Evolutionary conservation across 1,140 invertebrate genomes (phyloP), one percentile per base, ranked within the genome.

Genomic region (Cephus cinctus): DNA sequence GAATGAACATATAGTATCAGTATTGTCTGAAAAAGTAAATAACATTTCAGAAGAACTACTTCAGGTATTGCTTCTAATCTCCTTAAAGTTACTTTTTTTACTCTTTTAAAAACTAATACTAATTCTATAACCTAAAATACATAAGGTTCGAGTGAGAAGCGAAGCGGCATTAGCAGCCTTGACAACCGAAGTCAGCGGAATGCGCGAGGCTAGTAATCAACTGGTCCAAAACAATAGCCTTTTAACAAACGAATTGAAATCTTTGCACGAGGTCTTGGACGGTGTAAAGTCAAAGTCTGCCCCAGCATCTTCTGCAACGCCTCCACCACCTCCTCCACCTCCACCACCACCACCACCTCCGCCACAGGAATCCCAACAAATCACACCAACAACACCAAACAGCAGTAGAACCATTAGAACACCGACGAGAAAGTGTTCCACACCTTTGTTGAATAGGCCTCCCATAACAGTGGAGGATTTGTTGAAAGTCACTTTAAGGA

Each of bases 401-500:
- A 57, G 9, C 4, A 50, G 31, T 9, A 52, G 30, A 35, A 40
- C 1, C 9, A 43, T 44, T n/a, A 55, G 52, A 12, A 62, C 51
- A 9, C 55, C 57, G 14, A 32, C 47, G n/a, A 67, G 51, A 35
- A 63, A 63, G 45, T 54, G 40, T 11, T 65, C 51, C 2, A 66
- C 57, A 5, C 52, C 67, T 8, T 41, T 55, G 4, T 18, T 35
- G 5, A 57, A 36, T 20, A 59, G 70, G 48, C 68, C 67, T 2
- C 16, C 50, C 8, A 75, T 75, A 19, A 75, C 71, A 1, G 60
- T 66, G 4, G 68, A 75, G 19, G 71, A 73, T 59, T 51, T 75
- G 16, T 15, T 67, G 15, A 75, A 71, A 57, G 66, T 74, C 15
- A 73, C 62, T 5, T 34, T 74, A 14, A 72, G 59, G 46, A 73